Evolutionary conservation across 2,797 vertebrate species (phyloP).

Genomic region (Helarctos malayanus): DNA sequence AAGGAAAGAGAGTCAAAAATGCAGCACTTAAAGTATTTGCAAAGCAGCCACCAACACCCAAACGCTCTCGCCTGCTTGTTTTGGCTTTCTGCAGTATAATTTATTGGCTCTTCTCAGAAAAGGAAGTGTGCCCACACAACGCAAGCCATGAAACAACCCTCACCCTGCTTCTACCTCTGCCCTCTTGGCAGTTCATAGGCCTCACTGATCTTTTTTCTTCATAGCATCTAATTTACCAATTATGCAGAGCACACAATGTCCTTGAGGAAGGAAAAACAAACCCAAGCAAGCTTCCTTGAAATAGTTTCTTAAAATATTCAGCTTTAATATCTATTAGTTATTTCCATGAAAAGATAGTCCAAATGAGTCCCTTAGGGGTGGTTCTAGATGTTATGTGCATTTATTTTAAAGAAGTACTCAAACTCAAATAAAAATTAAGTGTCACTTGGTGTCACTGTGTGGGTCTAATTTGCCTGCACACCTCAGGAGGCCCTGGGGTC

Average conservation of each 20-base stretch:
- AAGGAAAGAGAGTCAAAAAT: neutral
- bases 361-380: conserved; percentile 44
- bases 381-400: conserved; percentile 51
- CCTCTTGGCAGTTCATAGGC: conserved; percentile 50
- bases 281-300: conserved; percentile 39
- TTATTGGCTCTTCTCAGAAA: neutral
- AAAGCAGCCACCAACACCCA: neutral
- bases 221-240: conserved; percentile 67
- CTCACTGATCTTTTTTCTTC: conserved; percentile 31
- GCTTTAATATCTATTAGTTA: conserved; percentile 57
- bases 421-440: conserved; percentile 60
- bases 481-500: conserved; percentile 19
- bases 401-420: conserved; percentile 65
- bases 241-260: conserved; percentile 49
- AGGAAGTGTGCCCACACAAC: neutral
- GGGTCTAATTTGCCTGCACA: conserved; percentile 54
- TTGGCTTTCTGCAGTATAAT: conserved; percentile 27
- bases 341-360: conserved; percentile 27
- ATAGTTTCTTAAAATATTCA: conserved; percentile 67
- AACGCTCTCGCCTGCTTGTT: neutral
- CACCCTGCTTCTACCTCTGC: conserved; percentile 12
- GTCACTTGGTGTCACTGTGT: conserved; percentile 60
- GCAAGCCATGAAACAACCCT: neutral
- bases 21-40: conserved; percentile 53
- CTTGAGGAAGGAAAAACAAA: conserved; percentile 69